Percentiles rank a stretch among this genome's conserved stretches.
Conservation (phyloP, 2,797 vertebrate genomes). For the Manis pentadactyla region DNA sequence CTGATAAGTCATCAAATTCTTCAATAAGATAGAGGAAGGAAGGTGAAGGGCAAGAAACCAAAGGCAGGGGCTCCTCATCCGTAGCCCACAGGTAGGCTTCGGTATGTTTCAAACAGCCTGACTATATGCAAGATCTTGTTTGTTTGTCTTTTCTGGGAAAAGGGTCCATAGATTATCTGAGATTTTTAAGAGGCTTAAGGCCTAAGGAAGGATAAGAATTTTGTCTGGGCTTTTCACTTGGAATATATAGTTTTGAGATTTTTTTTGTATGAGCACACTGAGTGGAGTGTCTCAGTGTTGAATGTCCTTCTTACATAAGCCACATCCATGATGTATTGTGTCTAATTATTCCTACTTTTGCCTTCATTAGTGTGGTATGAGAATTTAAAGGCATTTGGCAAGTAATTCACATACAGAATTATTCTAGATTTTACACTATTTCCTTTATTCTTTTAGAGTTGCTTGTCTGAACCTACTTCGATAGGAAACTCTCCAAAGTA, state of each 20-base stretch:
- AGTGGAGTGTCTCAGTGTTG: neutral
- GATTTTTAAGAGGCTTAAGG: neutral
- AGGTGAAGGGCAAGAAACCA: neutral
- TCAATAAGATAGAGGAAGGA: neutral
- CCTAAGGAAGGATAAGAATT: neutral
- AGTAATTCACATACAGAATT: neutral
- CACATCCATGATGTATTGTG: neutral
- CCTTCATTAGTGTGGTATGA: neutral
- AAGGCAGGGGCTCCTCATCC: neutral
- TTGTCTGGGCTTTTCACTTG: neutral
- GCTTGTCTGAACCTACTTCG: neutral
- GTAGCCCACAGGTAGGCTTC: neutral
- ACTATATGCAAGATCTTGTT: neutral
- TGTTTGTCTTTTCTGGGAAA: neutral
- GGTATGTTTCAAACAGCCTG: neutral
- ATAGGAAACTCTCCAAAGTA: neutral
- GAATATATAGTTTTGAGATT: neutral
- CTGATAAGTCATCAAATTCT: neutral
- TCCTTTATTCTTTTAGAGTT: neutral
- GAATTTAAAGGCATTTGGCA: neutral
- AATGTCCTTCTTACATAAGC: neutral
- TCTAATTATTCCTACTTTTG: constrained; percentile 17
- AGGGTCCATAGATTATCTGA: neutral
- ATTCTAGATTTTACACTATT: neutral
- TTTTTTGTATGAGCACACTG: neutral